phyloP scores from a whole-genome alignment of 2,113 vertebrate species.

The Pleuronectes platessa region DNA sequence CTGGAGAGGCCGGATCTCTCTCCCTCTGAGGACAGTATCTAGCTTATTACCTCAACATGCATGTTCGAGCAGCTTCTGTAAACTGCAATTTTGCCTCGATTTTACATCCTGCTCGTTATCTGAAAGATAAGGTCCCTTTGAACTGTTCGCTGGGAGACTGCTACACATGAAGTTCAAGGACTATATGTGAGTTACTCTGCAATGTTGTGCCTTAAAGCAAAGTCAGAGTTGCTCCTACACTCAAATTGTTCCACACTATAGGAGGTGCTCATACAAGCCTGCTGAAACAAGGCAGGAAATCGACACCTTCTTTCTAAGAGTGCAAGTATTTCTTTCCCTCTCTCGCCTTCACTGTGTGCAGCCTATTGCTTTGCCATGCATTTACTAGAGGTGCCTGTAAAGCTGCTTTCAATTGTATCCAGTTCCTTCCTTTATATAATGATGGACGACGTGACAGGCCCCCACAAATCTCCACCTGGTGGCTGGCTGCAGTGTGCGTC shows the following conservation, averaged over 20 bases:
- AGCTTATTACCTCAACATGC: constrained; percentile 6
- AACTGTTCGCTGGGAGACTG: background rate
- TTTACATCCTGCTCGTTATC: constrained; percentile 1
- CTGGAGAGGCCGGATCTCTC: constrained; percentile 28
- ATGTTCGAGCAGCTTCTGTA: background rate
- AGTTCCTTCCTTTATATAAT: too few species aligned
- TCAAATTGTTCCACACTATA: background rate
- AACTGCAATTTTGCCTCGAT: constrained; percentile 32
- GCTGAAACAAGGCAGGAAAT: background rate
- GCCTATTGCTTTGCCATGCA: too few species aligned
- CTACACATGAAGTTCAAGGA: background rate
- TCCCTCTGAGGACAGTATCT: background rate
- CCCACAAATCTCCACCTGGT: too few species aligned
- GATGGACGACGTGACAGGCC: too few species aligned
- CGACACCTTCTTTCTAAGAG: background rate
- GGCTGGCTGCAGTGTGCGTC: too few species aligned
- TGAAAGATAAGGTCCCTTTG: background rate
- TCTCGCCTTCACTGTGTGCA: background rate
- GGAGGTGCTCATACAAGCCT: background rate
- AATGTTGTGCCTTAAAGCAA: constrained; percentile 6
- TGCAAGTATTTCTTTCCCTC: background rate
- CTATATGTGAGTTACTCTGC: constrained; percentile 13
- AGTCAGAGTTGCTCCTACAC: background rate
- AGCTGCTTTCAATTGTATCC: too few species aligned
- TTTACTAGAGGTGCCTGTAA: too few species aligned